Evolutionary conservation across 2,113 vertebrate species (phyloP), one percentile per base, ranked within the genome.

Genomic region (Marmota flaviventris): DNA sequence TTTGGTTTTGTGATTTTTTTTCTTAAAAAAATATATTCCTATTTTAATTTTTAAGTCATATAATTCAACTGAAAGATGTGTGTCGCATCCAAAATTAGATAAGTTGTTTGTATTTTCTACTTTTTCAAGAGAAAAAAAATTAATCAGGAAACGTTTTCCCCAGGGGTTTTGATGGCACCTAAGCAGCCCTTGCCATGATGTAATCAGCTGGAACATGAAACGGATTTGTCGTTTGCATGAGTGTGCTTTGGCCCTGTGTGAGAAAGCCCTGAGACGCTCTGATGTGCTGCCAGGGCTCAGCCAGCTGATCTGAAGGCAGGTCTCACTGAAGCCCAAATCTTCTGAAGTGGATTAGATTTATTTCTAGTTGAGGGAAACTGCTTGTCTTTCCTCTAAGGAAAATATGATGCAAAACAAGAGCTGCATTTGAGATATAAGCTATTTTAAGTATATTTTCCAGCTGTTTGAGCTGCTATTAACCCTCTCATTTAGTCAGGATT

Each of bases 181-280:
- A 42, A 65, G 10, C 61, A 67, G 6, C 18, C 17, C 48, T 20
- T 5, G 24, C 37, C 25, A 56, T 42, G 2, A 5, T 45, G 12
- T 37, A 37, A 67, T 63, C 51, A 48, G 34, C 24, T 20, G 72
- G 39, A 51, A 48, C 48, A 9, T 12, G 22, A 88, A 70, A 56
- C 6, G 61, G 27, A 12, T 45, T n/a, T 34, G 42, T 53, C 56
- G 16, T 32, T 45, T 6, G 32, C 37, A 12, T 3, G 34, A 61
- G 32, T 1, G 1, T 0, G 3, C 2, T 58, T 72, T 37, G 34
- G 8, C 12, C 76, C 34, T 1, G 5, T 8, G 11, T 25, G 27
- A 16, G 53, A 42, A 53, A 53, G 3, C 45, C 2, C 8, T 2
- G 1, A 37, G 18, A 42, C 3, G 0, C 4, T 5, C 12, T 4